Evolutionary conservation across 2,797 vertebrate genomes (phyloP).

Genomic region (Rachycentron canadum): DNA sequence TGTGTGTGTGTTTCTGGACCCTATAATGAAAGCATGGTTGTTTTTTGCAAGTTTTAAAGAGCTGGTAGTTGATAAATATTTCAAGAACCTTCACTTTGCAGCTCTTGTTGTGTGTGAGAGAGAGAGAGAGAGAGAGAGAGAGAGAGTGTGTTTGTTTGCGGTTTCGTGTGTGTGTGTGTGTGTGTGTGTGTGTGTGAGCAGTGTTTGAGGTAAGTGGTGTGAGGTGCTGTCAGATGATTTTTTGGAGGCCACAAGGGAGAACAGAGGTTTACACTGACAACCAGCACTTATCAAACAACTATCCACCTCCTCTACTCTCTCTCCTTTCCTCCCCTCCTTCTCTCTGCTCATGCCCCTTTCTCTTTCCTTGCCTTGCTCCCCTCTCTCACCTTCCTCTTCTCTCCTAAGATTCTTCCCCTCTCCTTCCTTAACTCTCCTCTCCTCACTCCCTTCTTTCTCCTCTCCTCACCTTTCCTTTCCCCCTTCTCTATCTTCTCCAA

Average conservation of each 20-base stretch:
- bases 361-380: no score
- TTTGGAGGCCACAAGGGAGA: constrained; percentile 32
- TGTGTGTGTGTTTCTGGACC: constrained; percentile 32
- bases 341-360: no score
- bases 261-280: constrained; percentile 49
- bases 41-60: constrained; percentile 65
- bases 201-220: constrained; percentile 40
- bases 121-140: constrained; percentile 23
- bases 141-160: constrained; percentile 15
- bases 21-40: constrained; percentile 50
- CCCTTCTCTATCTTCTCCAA: not conserved
- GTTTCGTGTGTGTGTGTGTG: constrained; percentile 32
- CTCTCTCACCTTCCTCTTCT: no score
- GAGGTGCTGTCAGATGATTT: constrained; percentile 56
- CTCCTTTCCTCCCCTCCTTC: not conserved
- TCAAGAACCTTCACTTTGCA: constrained; percentile 67
- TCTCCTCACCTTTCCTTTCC: not conserved
- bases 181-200: constrained; percentile 13
- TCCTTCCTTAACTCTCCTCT: no score
- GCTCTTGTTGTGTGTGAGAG: constrained; percentile 44
- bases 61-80: constrained; percentile 75
- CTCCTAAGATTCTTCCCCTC: no score
- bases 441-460: no score
- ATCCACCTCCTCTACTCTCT: not conserved
- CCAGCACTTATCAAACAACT: constrained; percentile 59